Evolutionary conservation across 2,888 invertebrate genomes (phyloP).

Genomic region (Dyspetes luteomarginatus): DNA sequence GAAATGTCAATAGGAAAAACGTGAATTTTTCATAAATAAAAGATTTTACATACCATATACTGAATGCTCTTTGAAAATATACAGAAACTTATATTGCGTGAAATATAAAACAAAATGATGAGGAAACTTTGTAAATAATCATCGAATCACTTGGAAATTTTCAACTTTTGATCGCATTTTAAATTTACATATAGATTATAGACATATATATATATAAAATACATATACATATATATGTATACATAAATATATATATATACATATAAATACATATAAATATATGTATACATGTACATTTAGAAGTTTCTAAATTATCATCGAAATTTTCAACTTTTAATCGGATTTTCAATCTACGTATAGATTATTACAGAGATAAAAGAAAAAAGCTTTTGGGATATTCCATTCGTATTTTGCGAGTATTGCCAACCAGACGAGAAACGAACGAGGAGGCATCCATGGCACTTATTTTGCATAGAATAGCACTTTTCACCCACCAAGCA

Average conservation of each 20-base stretch:
- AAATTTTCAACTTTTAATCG: background rate
- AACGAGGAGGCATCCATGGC: background rate
- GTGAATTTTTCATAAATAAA: no score
- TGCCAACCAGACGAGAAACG: constrained; percentile 4
- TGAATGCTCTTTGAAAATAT: no score
- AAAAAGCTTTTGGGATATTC: constrained; percentile 1
- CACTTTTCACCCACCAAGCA: constrained; percentile 43
- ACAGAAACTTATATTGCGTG: no score
- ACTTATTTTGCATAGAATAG: constrained; percentile 65
- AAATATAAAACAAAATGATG: no score
- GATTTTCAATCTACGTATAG: background rate
- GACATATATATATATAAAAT: constrained; percentile 7
- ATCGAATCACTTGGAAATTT: no score
- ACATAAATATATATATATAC: no score
- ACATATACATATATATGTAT: no score
- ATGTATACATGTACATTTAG: background rate
- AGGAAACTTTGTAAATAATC: no score
- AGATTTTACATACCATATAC: no score
- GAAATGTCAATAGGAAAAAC: no score
- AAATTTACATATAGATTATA: no score
- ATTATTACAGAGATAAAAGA: background rate
- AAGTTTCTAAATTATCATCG: background rate
- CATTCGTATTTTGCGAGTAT: constrained; percentile 9
- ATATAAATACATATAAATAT: background rate
- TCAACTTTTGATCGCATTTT: no score